phyloP scores from a whole-genome alignment of 2,797 vertebrate genomes.

The Semotilus atromaculatus region DNA sequence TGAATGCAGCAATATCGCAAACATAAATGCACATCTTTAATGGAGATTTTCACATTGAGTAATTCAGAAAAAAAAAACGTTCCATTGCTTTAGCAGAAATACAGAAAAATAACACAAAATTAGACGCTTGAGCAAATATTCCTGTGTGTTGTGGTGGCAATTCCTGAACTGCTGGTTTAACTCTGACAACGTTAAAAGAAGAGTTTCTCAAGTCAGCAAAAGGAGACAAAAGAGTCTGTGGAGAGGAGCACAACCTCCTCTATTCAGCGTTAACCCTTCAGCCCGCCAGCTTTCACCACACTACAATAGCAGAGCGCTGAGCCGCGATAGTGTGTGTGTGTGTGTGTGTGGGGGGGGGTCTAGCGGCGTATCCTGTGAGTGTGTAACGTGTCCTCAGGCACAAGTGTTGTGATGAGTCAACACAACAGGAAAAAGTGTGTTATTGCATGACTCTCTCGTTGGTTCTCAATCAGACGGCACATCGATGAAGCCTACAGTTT shows the following conservation, averaged over 20 bases:
- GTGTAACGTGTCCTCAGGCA: slow-evolving; percentile 49
- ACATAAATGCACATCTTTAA: no score
- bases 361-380: slow-evolving; percentile 43
- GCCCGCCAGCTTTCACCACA: slow-evolving; percentile 50
- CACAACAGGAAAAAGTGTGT: slow-evolving; percentile 35
- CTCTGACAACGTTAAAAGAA: slow-evolving; percentile 68
- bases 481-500: background rate
- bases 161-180: slow-evolving; percentile 52
- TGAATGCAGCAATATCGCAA: no score
- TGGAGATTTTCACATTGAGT: background rate
- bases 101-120: background rate
- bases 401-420: slow-evolving; percentile 48
- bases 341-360: slow-evolving; percentile 6
- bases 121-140: background rate
- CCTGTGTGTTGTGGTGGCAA: background rate
- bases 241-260: slow-evolving; percentile 70
- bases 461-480: background rate
- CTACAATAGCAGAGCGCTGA: slow-evolving; percentile 55
- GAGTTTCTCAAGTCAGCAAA: slow-evolving; percentile 85
- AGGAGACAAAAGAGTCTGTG: slow-evolving; percentile 81
- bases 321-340: slow-evolving; percentile 27
- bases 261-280: slow-evolving; percentile 79
- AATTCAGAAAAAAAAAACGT: background rate
- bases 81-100: background rate
- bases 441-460: background rate